Percentiles rank a stretch among this genome's conserved stretches.
Evolutionary conservation across 2,113 vertebrate species (phyloP).

Genomic region (Xiphophorus couchianus): DNA sequence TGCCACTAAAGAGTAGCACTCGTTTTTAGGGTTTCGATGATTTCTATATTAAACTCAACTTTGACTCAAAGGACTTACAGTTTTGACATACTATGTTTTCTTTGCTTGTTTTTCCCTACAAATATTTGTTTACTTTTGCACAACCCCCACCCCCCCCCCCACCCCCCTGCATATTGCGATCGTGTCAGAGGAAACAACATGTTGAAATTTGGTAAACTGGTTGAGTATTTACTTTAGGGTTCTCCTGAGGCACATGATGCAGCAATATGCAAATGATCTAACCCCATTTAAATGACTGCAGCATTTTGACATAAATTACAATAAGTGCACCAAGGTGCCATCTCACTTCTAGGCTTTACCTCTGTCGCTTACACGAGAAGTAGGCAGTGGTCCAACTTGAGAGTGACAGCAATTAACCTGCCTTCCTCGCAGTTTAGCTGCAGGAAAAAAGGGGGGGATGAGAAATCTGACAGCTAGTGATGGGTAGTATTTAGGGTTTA

Average conservation of each 20-base stretch:
- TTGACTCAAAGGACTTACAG: background rate
- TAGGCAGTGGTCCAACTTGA: constrained; percentile 95
- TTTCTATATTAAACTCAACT: background rate
- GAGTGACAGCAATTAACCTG: constrained; percentile 99
- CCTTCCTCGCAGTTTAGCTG: constrained; percentile 98
- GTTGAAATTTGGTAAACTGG: constrained; percentile 45
- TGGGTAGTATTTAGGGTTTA: constrained; percentile 97
- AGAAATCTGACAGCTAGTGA: constrained; percentile 98
- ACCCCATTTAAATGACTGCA: constrained; percentile 65
- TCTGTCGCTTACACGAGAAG: constrained; percentile 59
- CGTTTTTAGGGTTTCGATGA: background rate
- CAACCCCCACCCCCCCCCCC: background rate
- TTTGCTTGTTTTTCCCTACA: constrained; percentile 12
- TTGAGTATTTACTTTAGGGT: constrained; percentile 32
- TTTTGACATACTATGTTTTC: background rate
- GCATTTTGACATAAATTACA: constrained; percentile 72
- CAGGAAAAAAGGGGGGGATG: constrained; percentile 92
- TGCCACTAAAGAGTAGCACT: background rate
- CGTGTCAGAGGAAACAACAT: constrained; percentile 8
- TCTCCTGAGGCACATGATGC: constrained; percentile 62
- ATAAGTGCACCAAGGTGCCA: constrained; percentile 69
- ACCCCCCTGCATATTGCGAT: background rate
- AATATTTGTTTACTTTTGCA: constrained; percentile 16
- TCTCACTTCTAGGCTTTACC: constrained; percentile 61
- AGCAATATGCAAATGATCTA: constrained; percentile 63